These are phyloP conservation scores for Enhydra lutris DNA, from an alignment of 2,113 vertebrate genomes.

Conservation along the genomic window DNA sequence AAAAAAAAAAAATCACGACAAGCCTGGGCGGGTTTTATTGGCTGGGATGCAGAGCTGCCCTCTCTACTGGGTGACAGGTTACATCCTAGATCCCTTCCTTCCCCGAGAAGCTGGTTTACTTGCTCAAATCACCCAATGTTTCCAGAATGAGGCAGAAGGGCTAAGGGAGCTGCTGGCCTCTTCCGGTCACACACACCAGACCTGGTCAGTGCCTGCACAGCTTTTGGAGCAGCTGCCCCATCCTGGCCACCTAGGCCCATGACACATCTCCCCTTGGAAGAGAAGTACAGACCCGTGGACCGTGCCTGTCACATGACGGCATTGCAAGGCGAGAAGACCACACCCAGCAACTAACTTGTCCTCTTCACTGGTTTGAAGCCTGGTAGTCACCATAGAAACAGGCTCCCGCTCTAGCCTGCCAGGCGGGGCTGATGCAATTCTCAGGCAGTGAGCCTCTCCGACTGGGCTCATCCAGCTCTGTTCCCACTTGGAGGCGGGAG, in stretches of 20 bases:
- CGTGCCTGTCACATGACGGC: background rate
- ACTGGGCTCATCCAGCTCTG: background rate
- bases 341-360: slow-evolving; percentile 49
- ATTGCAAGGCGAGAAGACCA: slow-evolving; percentile 47
- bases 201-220: background rate
- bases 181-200: background rate
- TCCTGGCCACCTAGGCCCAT: background rate
- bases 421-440: slow-evolving; percentile 71
- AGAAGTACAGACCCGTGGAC: background rate
- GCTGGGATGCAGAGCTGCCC: background rate
- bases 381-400: slow-evolving; percentile 74
- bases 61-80: background rate
- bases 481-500: background rate
- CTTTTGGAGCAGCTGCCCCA: background rate
- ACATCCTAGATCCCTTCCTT: background rate
- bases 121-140: background rate
- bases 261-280: background rate
- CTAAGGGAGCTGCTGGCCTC: background rate
- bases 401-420: slow-evolving; percentile 68
- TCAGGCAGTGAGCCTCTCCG: slow-evolving; percentile 38
- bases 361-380: slow-evolving; percentile 58
- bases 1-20: background rate
- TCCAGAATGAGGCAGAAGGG: background rate
- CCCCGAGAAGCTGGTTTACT: background rate
- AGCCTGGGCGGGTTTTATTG: background rate